phyloP scores from a whole-genome alignment of 1,140 invertebrate genomes.

The Hypothenemus hampei region DNA sequence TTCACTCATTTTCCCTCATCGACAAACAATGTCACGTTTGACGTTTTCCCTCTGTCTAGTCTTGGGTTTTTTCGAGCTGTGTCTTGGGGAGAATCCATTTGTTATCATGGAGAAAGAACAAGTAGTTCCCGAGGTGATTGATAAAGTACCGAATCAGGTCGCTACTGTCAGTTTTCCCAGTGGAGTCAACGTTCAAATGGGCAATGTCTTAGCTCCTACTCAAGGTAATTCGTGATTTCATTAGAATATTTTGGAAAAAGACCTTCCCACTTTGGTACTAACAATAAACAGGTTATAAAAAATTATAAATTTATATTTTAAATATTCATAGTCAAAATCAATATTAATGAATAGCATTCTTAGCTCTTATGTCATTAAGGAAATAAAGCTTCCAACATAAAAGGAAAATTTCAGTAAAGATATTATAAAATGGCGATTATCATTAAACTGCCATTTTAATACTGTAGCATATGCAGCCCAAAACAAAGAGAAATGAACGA shows the following conservation, averaged over 20 bases:
- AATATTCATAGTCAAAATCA: no score
- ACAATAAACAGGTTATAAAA: no score
- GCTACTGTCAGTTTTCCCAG: constrained; percentile 46
- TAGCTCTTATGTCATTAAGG: no score
- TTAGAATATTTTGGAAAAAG: neutral
- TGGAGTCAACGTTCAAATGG: constrained; percentile 57
- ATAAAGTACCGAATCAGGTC: constrained; percentile 39
- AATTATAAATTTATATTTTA: no score
- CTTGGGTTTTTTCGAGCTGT: neutral
- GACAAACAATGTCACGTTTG: constrained; percentile 7
- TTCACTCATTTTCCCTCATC: neutral
- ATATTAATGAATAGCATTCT: no score
- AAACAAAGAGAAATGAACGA: no score
- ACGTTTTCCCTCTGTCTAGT: neutral
- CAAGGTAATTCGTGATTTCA: constrained; percentile 57
- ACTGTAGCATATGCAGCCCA: no score
- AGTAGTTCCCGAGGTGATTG: constrained; percentile 50
- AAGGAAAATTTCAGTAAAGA: no score
- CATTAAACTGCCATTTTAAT: no score
- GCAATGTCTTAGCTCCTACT: constrained; percentile 72
- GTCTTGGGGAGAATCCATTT: neutral
- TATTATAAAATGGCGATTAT: no score
- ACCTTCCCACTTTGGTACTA: no score
- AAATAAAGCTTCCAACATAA: no score
- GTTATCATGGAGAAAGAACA: constrained; percentile 46